These are phyloP conservation scores for Euura saliciscinereae DNA, from an alignment of 1,140 invertebrate species.

Conservation along the genomic window DNA sequence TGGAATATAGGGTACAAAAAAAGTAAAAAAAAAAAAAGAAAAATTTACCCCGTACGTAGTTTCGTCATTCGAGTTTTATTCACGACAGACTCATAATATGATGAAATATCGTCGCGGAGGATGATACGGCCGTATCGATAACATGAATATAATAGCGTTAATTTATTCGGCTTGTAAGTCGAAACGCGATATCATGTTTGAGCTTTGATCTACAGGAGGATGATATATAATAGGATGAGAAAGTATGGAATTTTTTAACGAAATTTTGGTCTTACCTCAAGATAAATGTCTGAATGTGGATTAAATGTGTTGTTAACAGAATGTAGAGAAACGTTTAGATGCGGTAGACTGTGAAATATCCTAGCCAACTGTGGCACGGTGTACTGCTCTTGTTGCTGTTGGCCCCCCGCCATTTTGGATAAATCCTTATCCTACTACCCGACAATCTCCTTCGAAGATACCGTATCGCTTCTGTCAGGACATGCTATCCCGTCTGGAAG, in stretches of 20 bases:
- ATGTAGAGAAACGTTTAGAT: conserved; percentile 87
- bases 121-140: no score
- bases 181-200: no score
- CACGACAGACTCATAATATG: no score
- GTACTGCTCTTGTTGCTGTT: conserved; percentile 73
- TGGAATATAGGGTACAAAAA: no score
- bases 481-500: conserved; percentile 43
- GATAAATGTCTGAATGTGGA: conserved; percentile 84
- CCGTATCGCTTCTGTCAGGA: conserved; percentile 55
- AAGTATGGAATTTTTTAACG: no score
- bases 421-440: conserved; percentile 51
- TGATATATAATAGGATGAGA: not conserved
- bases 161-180: no score
- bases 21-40: no score
- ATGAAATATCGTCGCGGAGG: no score
- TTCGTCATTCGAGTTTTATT: no score
- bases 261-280: conserved; percentile 72
- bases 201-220: not conserved
- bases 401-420: conserved; percentile 59
- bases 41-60: no score
- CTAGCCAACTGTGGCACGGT: conserved; percentile 80
- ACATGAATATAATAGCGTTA: no score
- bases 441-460: conserved; percentile 30
- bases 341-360: conserved; percentile 84
- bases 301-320: conserved; percentile 90